Percentiles rank a stretch among this genome's conserved stretches.
These are phyloP conservation scores for Pantala flavescens DNA, from an alignment of 1,140 invertebrate species.

Conservation along the genomic window DNA sequence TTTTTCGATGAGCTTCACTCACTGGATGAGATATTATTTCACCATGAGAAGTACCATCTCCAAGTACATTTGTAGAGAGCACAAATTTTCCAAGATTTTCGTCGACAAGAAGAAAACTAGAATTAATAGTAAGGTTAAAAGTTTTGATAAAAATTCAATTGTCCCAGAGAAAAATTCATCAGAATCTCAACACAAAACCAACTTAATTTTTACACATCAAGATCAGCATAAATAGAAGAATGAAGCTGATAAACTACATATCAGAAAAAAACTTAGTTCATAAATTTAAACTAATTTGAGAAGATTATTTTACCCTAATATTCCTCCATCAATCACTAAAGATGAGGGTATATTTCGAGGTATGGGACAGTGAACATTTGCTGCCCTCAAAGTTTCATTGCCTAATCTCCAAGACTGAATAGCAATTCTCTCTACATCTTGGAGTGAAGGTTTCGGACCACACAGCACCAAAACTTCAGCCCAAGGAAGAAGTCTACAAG, in stretches of 20 bases:
- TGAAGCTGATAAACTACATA: background rate
- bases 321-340: conserved; percentile 37
- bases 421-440: conserved; percentile 59
- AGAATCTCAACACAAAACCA: background rate
- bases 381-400: conserved; percentile 51
- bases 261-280: background rate
- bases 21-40: background rate
- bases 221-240: background rate
- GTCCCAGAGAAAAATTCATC: background rate
- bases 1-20: background rate
- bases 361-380: conserved; percentile 41
- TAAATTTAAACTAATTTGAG: background rate
- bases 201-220: background rate
- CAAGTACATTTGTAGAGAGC: background rate
- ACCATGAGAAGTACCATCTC: background rate
- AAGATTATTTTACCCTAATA: background rate
- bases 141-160: background rate
- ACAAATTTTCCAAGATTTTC: background rate
- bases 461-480: conserved; percentile 67
- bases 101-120: background rate
- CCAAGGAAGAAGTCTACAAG: conserved; percentile 57
- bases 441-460: conserved; percentile 59
- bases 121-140: background rate
- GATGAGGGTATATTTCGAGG: conserved; percentile 52
- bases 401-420: conserved; percentile 60